These are phyloP conservation scores for Ecliptopera silaceata DNA, from an alignment of 2,888 invertebrate species.

Conservation along the genomic window DNA sequence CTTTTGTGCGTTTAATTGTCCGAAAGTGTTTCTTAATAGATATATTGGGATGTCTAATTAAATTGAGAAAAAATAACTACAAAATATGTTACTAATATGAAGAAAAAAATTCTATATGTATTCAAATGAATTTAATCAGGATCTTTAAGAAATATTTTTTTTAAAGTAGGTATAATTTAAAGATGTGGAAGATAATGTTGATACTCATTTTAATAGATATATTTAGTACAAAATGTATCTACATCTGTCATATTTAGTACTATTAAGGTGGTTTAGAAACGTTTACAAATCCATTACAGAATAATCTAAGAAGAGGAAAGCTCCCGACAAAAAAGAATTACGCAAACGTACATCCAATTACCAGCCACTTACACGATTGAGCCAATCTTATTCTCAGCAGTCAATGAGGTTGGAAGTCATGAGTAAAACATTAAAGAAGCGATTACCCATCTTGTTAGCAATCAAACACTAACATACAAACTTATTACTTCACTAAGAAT, in stretches of 20 bases:
- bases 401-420: constrained; percentile 51
- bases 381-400: constrained; percentile 21
- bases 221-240: too few relatives aligned
- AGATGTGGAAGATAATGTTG: too few relatives aligned
- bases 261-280: not conserved
- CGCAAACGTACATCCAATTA: constrained; percentile 15
- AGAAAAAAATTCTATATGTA: not conserved
- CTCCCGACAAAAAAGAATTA: constrained; percentile 15
- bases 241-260: too few relatives aligned
- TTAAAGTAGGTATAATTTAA: too few relatives aligned
- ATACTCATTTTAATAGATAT: too few relatives aligned
- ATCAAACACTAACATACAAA: too few relatives aligned
- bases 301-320: constrained; percentile 10
- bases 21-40: constrained; percentile 24
- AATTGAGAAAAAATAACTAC: constrained; percentile 4
- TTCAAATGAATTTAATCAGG: too few relatives aligned
- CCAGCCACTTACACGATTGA: constrained; percentile 24
- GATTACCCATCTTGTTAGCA: too few relatives aligned
- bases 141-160: too few relatives aligned
- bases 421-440: constrained; percentile 55
- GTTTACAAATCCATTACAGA: not conserved
- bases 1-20: constrained; percentile 21
- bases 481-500: too few relatives aligned
- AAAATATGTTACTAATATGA: not conserved
- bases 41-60: constrained; percentile 19